A percentile compares a stretch with the other conserved stretches of the same genome.
Conservation (phyloP, 2,113 vertebrate genomes). For the Ondatra zibethicus region DNA sequence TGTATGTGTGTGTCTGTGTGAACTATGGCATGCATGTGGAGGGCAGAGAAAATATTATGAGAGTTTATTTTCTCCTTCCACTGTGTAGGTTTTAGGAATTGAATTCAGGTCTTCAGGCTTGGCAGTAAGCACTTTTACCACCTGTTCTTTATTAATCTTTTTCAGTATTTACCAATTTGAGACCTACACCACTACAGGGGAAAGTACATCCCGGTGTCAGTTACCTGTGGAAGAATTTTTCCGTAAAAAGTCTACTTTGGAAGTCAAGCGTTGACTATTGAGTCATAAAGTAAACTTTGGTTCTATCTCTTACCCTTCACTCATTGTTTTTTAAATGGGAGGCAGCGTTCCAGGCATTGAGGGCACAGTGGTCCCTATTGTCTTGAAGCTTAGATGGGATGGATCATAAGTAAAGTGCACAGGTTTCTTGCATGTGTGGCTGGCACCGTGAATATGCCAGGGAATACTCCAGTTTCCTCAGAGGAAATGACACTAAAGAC, state of each 20-base stretch:
- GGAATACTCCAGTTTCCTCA: not conserved
- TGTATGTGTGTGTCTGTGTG: not conserved
- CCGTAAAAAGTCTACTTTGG: conserved; percentile 1
- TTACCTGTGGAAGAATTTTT: not conserved
- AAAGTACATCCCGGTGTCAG: conserved; percentile 1
- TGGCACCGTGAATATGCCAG: not conserved
- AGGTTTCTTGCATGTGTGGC: not conserved
- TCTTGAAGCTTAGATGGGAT: not conserved
- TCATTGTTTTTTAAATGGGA: not conserved
- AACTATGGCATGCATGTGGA: not conserved
- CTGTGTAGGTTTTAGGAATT: not conserved
- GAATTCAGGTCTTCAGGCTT: not conserved
- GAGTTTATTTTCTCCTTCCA: not conserved
- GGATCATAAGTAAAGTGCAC: not conserved
- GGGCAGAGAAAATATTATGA: too few species aligned
- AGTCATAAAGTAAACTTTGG: not conserved
- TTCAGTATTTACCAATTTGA: not conserved
- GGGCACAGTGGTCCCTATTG: not conserved
- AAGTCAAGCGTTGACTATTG: not conserved
- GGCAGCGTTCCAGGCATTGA: not conserved
- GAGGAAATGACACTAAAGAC: not conserved
- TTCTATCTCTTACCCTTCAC: not conserved
- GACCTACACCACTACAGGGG: not conserved
- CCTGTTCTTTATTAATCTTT: not conserved
- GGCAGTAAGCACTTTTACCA: not conserved